Evolutionary conservation across 2,888 invertebrate species (phyloP), one percentile per base, ranked within the genome.

Genomic region (Theretra japonica): DNA sequence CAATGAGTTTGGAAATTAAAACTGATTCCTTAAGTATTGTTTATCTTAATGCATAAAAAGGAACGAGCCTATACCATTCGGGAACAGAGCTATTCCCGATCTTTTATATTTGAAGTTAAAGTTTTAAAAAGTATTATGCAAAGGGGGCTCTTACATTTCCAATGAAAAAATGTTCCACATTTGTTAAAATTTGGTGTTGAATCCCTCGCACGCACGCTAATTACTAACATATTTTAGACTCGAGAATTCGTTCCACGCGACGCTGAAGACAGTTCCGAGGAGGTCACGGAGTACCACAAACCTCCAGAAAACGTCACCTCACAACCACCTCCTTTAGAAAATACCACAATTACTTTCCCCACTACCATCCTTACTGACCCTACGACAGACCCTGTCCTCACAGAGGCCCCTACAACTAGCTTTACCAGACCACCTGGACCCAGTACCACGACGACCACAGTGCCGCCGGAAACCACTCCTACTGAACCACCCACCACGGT

Each of bases 221-320:
- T 41, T 15, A 77, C 75, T 75, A 80, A 78, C 75, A 59, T 41
- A 73, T 77, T 77, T 62, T 80, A 80, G 79, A 72, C 73, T 53
- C 58, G 33, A 8, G n/a, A 68, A 41, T 15, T n/a, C 56, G n/a
- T 60, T 25, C 50, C 70, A 70, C 68, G 65, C 23, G 72, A 72
- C 65, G 28, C 56, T 28, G 62, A 73, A 57, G 75, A 74, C 30
- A 74, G 78, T 74, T 72, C 75, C 28, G 73, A 81, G 58, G 80
- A 77, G 8, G 33, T 33, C 2, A 68, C 53, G 5, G 69, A 70
- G 25, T 19, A 21, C 1, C 41, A 11, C 17, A 1, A 8, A 28
- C n/a, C 56, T 53, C 28, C 56, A 30, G 6, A 21, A 41, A 19
- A 69, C 70, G 11, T 2, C 53, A 28, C 53, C 41, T 11, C 41